Base-by-base conservation (phyloP, 2,888 invertebrate species). In the Lamproptera curius region DNA sequence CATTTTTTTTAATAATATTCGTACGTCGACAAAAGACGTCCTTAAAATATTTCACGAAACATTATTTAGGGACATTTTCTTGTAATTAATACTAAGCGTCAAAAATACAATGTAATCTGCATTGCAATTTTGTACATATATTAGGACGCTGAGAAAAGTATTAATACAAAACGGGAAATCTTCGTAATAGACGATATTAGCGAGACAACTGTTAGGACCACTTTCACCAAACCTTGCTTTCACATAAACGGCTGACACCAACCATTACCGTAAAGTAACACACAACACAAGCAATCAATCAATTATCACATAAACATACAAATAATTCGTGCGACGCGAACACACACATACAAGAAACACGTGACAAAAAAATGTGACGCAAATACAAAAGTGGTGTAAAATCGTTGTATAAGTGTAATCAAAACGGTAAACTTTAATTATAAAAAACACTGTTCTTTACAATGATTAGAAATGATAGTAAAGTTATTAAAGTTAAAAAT, bases 251-350 rank as follows among this genome's bases (percentile, higher is more conserved):
- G 6, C 20, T 23, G 15, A 15, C 28, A 16, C 42, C 17, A 34
- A 42, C 44, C 41, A 39, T 41, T 17, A 13, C 28, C 16, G 46
- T 43, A 46, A 48, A 46, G 50, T 33, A 13, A 34, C 38, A 44
- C 26, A 34, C 26, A 14, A 38, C 11, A 41, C 39, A 49, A 51
- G 41, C 51, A 43, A 43, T 53, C 52, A 53, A 54, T 50, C 50
- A 54, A 57, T 54, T 56, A 56, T 46, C 54, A 50, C 55, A 34
- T 50, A 13, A 51, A 47, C 41, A 55, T 41, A 51, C 46, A 52
- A 46, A 43, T 13, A 16, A 42, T 8, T n/a, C 37, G 42, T 38
- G 42, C 47, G 42, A 33, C 38, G 23, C 28, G 37, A 47, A 47
- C 17, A 35, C 37, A 39, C 11, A 39, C 13, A 23, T 23, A 39